Evolutionary conservation across 2,888 invertebrate species (phyloP).

Genomic region (Rhamnusium bicolor): DNA sequence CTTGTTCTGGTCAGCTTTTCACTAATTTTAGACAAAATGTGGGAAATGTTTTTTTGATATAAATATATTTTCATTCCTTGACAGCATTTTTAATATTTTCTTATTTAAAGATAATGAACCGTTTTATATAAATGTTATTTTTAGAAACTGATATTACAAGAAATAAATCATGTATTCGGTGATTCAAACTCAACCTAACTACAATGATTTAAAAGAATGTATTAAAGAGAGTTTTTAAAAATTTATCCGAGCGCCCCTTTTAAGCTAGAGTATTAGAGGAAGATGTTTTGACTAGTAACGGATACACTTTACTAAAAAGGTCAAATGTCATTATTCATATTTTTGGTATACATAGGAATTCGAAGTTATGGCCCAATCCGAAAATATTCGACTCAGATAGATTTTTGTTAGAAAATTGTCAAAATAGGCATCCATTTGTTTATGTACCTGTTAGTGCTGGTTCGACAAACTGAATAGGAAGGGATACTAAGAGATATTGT

Average conservation of each 20-base stretch:
- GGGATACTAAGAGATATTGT: too few species aligned
- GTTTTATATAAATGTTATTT: too few species aligned
- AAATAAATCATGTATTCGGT: constrained; percentile 46
- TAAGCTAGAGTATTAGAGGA: constrained; percentile 55
- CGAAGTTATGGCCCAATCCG: constrained; percentile 78
- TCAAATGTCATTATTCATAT: constrained; percentile 74
- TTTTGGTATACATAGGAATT: constrained; percentile 78
- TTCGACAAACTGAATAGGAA: constrained; percentile 81
- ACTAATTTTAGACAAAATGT: too few species aligned
- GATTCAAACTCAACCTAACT: constrained; percentile 68
- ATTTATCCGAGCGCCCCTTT: constrained; percentile 53
- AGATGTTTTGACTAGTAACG: constrained; percentile 54
- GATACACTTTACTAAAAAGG: constrained; percentile 71
- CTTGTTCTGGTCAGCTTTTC: too few species aligned
- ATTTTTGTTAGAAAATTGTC: constrained; percentile 76
- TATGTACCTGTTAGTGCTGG: constrained; percentile 82
- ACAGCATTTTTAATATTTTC: too few species aligned
- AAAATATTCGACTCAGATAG: constrained; percentile 80
- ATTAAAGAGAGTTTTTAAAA: constrained; percentile 53
- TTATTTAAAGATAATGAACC: too few species aligned
- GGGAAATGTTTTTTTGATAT: too few species aligned
- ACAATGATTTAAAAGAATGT: constrained; percentile 73
- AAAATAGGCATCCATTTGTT: constrained; percentile 75
- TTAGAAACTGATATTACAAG: constrained; percentile 49
- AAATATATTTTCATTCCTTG: too few species aligned